phyloP scores from a whole-genome alignment of 1,140 invertebrate genomes.

The Cylas formicarius region DNA sequence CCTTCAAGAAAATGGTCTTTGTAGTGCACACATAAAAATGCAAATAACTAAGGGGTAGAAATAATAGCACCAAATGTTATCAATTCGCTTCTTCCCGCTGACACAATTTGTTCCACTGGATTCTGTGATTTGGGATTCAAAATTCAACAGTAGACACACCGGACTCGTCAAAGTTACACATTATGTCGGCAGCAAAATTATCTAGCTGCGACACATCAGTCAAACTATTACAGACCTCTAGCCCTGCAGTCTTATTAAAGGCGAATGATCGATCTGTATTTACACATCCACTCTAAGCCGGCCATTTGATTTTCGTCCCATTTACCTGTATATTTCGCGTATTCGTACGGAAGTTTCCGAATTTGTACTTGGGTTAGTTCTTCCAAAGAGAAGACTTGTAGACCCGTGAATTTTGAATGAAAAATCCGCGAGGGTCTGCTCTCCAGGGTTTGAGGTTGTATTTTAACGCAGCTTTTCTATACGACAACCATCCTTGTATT shows the following conservation, averaged over 20 bases:
- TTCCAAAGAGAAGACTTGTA: constrained; percentile 13
- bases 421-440: neutral
- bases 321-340: constrained; percentile 10
- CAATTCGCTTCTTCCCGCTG: constrained; percentile 39
- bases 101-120: constrained; percentile 41
- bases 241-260: constrained; percentile 3
- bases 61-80: constrained; percentile 40
- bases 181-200: constrained; percentile 14
- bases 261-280: constrained; percentile 13
- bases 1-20: too few species aligned
- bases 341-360: constrained; percentile 1
- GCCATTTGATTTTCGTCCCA: constrained; percentile 15
- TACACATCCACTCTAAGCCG: constrained; percentile 18
- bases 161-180: constrained; percentile 12
- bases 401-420: constrained; percentile 10
- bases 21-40: constrained; percentile 37
- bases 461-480: constrained; percentile 16
- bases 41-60: constrained; percentile 38
- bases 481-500: constrained; percentile 11
- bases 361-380: constrained; percentile 7
- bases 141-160: constrained; percentile 32
- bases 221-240: constrained; percentile 14
- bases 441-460: constrained; percentile 7
- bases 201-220: constrained; percentile 7
- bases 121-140: constrained; percentile 34